Base-by-base conservation (phyloP, 2,888 invertebrate genomes). In the Pinctada fucata region DNA sequence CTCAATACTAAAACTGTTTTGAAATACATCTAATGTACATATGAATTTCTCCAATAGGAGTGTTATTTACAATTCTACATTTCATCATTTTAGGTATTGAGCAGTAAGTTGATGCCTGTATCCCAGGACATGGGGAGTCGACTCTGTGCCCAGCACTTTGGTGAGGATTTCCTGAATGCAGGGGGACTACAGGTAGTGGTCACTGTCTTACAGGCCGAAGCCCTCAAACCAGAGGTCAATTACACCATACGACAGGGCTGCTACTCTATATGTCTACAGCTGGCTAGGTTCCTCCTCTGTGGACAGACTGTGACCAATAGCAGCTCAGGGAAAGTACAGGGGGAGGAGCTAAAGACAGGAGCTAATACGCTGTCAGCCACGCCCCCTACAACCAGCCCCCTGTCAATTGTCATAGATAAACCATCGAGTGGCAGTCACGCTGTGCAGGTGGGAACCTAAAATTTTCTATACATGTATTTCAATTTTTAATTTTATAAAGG, bases 201-300 rank as follows among this genome's bases (percentile, higher is more conserved):
- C 65, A 90, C 90, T 72, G 91, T 93, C 16, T 87, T 93, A 49
- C 93, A 93, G 83, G 91, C 92, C 64, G 93, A 93, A 79, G 89
- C 92, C 10, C 87, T 93, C 69, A 90, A 92, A 8, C 84, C 89
- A 50, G 93, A 93, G 78, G 91, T 92, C 63, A 93, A 93, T 82
- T 93, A 93, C 83, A 91, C 92, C 79, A 92, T 92, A 52, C 87
- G 93, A 66, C 93, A 93, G 84, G 93, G 92, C 13, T 93, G 93
- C 79, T 93, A 93, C 84, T 90, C 92, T 72, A 92, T 93, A 52
- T 91, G 92, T 69, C 85, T 93, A 50, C 92, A 93, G 84, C 89
- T 93, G 72, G 90, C 93, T 47, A 91, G 93, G 71, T 93, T 89
- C 83, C 85, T 93, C 73, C 86, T 93, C 64, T 93, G 93, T 89